Evolutionary conservation across 1,140 invertebrate genomes (phyloP).

Genomic region (Nasonia vitripennis): DNA sequence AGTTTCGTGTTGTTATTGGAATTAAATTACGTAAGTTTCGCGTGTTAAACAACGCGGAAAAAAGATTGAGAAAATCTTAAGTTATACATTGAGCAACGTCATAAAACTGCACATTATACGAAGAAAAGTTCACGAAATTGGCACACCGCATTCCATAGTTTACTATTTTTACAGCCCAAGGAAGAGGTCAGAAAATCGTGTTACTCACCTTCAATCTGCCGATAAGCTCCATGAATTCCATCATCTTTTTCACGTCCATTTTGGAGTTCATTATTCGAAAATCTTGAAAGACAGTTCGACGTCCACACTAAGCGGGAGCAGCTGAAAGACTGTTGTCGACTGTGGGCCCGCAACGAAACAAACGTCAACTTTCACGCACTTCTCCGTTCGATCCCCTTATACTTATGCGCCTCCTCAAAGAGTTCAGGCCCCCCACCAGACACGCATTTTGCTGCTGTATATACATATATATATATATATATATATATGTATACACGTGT

Average conservation of each 20-base stretch:
- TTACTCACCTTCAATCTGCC: slow-evolving; percentile 77
- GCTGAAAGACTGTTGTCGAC: background rate
- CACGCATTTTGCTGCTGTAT: too few relatives aligned
- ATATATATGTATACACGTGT: too few relatives aligned
- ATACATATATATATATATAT: too few relatives aligned
- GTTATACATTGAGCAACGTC: background rate
- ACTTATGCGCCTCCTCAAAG: too few relatives aligned
- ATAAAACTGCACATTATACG: background rate
- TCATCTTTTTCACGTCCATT: slow-evolving; percentile 67
- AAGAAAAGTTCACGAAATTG: background rate
- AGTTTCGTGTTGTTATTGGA: background rate
- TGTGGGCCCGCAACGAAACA: too few relatives aligned
- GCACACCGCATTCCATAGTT: background rate
- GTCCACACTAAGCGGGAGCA: background rate
- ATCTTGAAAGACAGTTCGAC: background rate
- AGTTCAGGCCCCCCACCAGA: too few relatives aligned
- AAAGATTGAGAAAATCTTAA: background rate
- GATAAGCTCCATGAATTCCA: slow-evolving; percentile 79
- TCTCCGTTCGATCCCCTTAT: too few relatives aligned
- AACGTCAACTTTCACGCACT: too few relatives aligned
- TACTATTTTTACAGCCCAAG: too few relatives aligned
- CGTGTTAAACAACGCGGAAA: background rate
- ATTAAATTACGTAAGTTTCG: background rate
- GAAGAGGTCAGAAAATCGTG: too few relatives aligned
- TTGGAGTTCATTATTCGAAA: slow-evolving; percentile 39